Percentiles rank a stretch among this genome's conserved stretches.
phyloP scores from a whole-genome alignment of 1,140 invertebrate genomes.

The Drosophila trapezifrons region DNA sequence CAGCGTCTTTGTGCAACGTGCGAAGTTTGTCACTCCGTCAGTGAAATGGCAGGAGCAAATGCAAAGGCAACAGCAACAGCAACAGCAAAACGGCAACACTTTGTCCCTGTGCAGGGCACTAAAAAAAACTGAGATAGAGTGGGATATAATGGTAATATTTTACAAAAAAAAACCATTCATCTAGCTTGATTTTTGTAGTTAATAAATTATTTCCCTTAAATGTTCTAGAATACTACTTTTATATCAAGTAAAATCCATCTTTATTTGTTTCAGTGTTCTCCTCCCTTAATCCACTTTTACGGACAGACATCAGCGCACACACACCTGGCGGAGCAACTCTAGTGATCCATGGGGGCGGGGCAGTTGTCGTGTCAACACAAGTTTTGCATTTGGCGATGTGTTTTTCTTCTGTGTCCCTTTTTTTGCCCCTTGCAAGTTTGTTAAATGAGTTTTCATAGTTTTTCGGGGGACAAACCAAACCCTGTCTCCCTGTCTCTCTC shows the following conservation, averaged over 20 bases:
- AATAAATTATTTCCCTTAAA: neutral
- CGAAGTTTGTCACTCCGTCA: slow-evolving; percentile 79
- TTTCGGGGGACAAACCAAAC: slow-evolving; percentile 43
- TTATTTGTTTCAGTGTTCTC: slow-evolving; percentile 22
- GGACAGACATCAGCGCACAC: slow-evolving; percentile 19
- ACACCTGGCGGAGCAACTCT: slow-evolving; percentile 15
- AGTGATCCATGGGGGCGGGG: slow-evolving; percentile 25
- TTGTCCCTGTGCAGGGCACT: slow-evolving; percentile 53
- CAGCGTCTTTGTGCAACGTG: slow-evolving; percentile 71
- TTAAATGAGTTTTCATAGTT: slow-evolving; percentile 82
- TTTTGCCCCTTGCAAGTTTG: slow-evolving; percentile 51
- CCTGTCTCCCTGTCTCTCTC: slow-evolving; percentile 28
- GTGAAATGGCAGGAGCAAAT: slow-evolving; percentile 56
- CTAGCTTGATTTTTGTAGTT: neutral
- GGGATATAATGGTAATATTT: neutral
- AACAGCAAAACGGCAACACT: slow-evolving; percentile 41
- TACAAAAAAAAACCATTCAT: too few relatives aligned
- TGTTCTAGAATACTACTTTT: too few relatives aligned
- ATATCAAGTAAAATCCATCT: neutral
- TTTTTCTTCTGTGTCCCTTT: slow-evolving; percentile 57
- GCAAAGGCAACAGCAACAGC: slow-evolving; percentile 3
- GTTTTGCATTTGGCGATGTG: slow-evolving; percentile 76
- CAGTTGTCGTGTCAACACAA: slow-evolving; percentile 75
- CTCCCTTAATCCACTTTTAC: slow-evolving; percentile 57
- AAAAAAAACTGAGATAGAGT: neutral